phyloP scores from a whole-genome alignment of 2,797 vertebrate genomes.

The Mallotus villosus region DNA sequence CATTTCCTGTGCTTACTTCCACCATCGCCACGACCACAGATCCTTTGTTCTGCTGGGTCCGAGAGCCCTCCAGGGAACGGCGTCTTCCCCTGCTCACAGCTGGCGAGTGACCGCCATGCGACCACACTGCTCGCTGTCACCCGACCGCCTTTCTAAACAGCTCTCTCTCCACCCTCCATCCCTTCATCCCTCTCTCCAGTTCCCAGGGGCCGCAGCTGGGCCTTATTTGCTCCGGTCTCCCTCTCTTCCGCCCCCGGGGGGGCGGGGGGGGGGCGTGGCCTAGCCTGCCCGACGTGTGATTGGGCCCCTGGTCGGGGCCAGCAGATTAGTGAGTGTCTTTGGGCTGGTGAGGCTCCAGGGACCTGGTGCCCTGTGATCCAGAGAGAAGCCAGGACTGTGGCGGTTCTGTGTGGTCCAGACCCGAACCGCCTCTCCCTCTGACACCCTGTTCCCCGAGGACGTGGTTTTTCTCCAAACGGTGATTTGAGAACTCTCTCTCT shows the following conservation, averaged over 20 bases:
- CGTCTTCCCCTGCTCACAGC: conserved; percentile 53
- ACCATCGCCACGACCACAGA: conserved; percentile 54
- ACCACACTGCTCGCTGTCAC: conserved; percentile 66
- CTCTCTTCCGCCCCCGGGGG: conserved; percentile 34
- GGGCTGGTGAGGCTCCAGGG: conserved; percentile 61
- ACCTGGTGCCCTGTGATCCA: conserved; percentile 72
- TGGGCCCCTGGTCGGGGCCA: conserved; percentile 64
- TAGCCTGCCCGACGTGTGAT: conserved; percentile 52
- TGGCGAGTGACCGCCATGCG: conserved; percentile 63
- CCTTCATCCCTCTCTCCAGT: conserved; percentile 26
- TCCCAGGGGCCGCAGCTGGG: conserved; percentile 72
- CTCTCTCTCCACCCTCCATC: conserved; percentile 16
- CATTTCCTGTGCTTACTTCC: conserved; percentile 65
- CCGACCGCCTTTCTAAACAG: conserved; percentile 56
- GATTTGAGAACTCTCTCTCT: conserved; percentile 58
- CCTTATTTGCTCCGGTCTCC: conserved; percentile 70
- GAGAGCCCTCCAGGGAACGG: conserved; percentile 47
- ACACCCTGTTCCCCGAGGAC: conserved; percentile 73
- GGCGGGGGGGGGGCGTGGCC: conserved; percentile 32
- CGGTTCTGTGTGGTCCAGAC: conserved; percentile 53
- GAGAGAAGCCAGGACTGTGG: conserved; percentile 64
- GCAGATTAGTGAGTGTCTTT: conserved; percentile 76
- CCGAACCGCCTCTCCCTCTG: conserved; percentile 67
- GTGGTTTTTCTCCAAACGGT: conserved; percentile 71
- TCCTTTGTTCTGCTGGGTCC: conserved; percentile 69